A percentile compares a stretch with the other conserved stretches of the same genome.
Conservation (phyloP, 1,140 invertebrate species). For the Lordiphosa stackelbergi region DNA sequence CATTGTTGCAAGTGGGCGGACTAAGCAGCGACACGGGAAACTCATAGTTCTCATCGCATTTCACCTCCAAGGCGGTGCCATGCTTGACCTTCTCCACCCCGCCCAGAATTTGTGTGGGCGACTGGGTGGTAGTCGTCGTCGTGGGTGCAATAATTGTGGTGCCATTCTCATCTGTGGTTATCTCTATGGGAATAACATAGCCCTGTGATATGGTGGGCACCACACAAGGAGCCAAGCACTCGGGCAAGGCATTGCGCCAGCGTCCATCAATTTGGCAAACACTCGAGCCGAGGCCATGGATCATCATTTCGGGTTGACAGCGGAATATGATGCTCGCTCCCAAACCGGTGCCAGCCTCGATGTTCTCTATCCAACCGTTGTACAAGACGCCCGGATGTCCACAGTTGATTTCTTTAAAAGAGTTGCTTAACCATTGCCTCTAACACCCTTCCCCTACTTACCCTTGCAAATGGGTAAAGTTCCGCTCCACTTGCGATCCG, state of each 20-base stretch:
- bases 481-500: conserved; percentile 95
- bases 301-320: conserved; percentile 94
- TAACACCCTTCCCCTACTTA: conserved; percentile 19
- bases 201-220: conserved; percentile 93
- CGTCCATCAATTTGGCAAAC: conserved; percentile 94
- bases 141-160: conserved; percentile 77
- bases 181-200: conserved; percentile 80
- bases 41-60: conserved; percentile 93
- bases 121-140: conserved; percentile 77
- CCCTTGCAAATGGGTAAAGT: conserved; percentile 89
- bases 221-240: conserved; percentile 93
- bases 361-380: conserved; percentile 97
- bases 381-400: conserved; percentile 91
- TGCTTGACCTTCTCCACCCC: conserved; percentile 83
- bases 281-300: conserved; percentile 91
- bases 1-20: conserved; percentile 89
- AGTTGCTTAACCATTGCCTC: conserved; percentile 7
- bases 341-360: conserved; percentile 90
- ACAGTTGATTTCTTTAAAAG: conserved; percentile 92
- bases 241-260: conserved; percentile 94
- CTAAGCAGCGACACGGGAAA: conserved; percentile 79
- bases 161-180: conserved; percentile 69
- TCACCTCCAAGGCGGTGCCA: conserved; percentile 89
- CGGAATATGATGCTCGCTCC: conserved; percentile 95
- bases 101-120: conserved; percentile 79